These are phyloP conservation scores for Seladonia tumulorum DNA, from an alignment of 2,888 invertebrate species.

Conservation along the genomic window DNA sequence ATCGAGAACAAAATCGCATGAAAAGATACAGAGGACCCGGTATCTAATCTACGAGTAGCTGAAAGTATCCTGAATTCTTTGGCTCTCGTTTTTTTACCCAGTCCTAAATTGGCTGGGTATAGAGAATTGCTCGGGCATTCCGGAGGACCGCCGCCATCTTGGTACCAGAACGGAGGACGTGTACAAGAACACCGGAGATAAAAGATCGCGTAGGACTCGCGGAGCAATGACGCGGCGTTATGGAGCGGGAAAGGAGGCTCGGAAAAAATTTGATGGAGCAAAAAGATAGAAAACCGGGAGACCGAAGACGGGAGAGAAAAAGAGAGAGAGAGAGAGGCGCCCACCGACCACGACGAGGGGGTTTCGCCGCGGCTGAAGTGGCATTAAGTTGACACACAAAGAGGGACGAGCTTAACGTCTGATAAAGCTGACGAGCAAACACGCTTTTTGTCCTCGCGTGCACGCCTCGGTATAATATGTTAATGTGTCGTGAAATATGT, in stretches of 20 bases:
- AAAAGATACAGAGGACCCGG: too few species aligned
- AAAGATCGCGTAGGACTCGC: not conserved
- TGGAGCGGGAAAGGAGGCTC: slow-evolving; percentile 22
- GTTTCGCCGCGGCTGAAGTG: slow-evolving; percentile 73
- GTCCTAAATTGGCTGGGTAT: not conserved
- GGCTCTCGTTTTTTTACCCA: not conserved
- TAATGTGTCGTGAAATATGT: slow-evolving; percentile 76
- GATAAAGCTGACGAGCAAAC: slow-evolving; percentile 79
- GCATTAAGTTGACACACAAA: slow-evolving; percentile 79
- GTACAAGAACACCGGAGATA: not conserved
- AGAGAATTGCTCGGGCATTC: not conserved
- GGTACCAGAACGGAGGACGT: slow-evolving; percentile 11
- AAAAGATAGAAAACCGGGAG: slow-evolving; percentile 17
- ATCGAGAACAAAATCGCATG: too few species aligned
- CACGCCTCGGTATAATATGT: slow-evolving; percentile 72
- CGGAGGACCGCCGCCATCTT: slow-evolving; percentile 29
- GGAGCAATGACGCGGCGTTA: not conserved
- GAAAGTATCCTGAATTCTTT: not conserved
- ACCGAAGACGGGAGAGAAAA: not conserved
- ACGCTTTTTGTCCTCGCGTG: slow-evolving; percentile 74
- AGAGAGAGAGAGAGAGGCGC: slow-evolving; percentile 38
- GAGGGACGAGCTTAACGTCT: slow-evolving; percentile 75
- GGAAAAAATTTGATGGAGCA: slow-evolving; percentile 26
- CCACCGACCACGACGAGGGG: slow-evolving; percentile 59
- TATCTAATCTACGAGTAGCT: too few species aligned